These are phyloP conservation scores for Acipenser ruthenus DNA, from an alignment of 2,797 vertebrate species.

Conservation along the genomic window DNA sequence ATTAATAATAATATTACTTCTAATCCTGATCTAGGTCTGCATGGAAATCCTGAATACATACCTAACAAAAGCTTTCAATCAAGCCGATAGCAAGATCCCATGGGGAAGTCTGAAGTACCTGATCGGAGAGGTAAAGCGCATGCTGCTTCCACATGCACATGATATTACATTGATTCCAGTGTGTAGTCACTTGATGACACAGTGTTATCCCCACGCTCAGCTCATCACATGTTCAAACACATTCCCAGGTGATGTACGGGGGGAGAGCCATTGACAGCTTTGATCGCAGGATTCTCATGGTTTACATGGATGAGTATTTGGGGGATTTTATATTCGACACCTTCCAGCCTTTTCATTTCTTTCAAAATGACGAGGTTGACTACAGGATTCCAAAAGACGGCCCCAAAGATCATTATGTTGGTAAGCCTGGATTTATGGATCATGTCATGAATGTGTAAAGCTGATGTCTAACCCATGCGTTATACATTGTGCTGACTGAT, in stretches of 20 bases:
- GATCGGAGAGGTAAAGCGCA: conserved; percentile 78
- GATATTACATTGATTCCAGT: not conserved
- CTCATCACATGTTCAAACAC: not conserved
- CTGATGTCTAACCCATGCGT: no score
- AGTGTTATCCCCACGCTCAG: no score
- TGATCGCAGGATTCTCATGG: conserved; percentile 81
- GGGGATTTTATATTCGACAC: conserved; percentile 91
- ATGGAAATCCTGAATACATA: conserved; percentile 92
- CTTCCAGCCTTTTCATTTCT: conserved; percentile 83
- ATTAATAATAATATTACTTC: no score
- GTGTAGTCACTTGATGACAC: not conserved
- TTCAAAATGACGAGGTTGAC: conserved; percentile 66
- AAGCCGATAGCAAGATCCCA: conserved; percentile 73
- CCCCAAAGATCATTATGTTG: conserved; percentile 67
- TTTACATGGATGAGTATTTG: conserved; percentile 92
- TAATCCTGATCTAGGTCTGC: conserved; percentile 66
- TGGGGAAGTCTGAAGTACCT: conserved; percentile 95
- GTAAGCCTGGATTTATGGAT: conserved; percentile 49
- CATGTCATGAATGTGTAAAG: not conserved
- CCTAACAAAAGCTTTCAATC: conserved; percentile 76
- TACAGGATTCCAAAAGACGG: conserved; percentile 76
- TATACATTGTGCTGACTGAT: no score
- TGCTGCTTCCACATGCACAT: not conserved
- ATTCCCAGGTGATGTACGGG: conserved; percentile 89
- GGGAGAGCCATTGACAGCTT: conserved; percentile 89